Percentiles rank a stretch among this genome's conserved stretches.
phyloP scores from a whole-genome alignment of 2,888 invertebrate species.

The Parnassius orleans region DNA sequence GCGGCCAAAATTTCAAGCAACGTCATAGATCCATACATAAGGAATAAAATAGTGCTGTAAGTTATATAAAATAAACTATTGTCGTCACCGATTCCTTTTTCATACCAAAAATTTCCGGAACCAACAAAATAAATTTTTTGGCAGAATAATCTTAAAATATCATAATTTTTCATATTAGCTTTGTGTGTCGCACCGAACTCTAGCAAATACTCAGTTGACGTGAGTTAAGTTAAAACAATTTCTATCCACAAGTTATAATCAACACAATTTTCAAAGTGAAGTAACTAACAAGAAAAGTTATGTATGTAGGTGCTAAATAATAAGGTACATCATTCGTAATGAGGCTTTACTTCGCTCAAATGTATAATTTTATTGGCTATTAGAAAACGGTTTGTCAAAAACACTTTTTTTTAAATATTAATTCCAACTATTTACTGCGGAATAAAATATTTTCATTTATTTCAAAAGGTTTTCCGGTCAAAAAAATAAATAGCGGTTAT shows the following conservation, averaged over 20 bases:
- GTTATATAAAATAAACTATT: conserved; percentile 48
- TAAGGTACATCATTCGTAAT: conserved; percentile 10
- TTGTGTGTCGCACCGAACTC: neutral
- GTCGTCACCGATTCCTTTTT: conserved; percentile 54
- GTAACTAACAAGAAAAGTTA: conserved; percentile 13
- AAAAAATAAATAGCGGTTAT: no score
- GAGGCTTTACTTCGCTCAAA: conserved; percentile 7
- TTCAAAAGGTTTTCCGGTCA: no score
- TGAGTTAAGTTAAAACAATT: neutral
- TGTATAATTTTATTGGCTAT: neutral
- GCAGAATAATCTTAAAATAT: conserved; percentile 54
- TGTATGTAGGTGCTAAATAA: conserved; percentile 15
- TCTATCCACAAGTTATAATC: neutral
- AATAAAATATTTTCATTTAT: no score
- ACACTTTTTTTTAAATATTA: no score
- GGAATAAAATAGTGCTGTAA: conserved; percentile 45
- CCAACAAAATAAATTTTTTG: conserved; percentile 55
- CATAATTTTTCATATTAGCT: conserved; percentile 55
- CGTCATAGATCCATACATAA: conserved; percentile 56
- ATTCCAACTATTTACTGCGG: no score
- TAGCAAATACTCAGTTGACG: neutral
- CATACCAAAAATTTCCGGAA: conserved; percentile 68
- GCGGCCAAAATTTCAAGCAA: conserved; percentile 64
- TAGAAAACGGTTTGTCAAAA: no score
- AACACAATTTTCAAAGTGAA: neutral